A percentile compares a stretch with the other conserved stretches of the same genome.
Evolutionary conservation across 2,888 invertebrate species (phyloP).

Genomic region (Tinea semifulvella): DNA sequence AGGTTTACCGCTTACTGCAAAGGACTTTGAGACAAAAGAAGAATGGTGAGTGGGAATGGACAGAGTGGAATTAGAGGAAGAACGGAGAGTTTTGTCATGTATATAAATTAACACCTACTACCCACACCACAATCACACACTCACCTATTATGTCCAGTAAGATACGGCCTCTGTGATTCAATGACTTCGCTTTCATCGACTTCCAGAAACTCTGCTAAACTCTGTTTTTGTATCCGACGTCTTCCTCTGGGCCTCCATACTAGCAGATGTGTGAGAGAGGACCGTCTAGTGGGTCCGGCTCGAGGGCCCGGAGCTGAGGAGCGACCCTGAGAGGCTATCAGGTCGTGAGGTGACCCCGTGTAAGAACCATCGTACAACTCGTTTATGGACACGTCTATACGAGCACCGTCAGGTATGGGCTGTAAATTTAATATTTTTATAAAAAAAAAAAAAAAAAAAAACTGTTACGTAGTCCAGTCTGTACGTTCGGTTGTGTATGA

Average conservation of each 20-base stretch:
- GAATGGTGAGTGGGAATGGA: too few species aligned
- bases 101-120: too few species aligned
- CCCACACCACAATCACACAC: constrained; percentile 12
- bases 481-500: too few species aligned
- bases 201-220: constrained; percentile 89
- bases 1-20: too few species aligned
- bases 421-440: too few species aligned
- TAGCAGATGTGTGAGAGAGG: constrained; percentile 79
- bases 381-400: constrained; percentile 95
- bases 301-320: constrained; percentile 75
- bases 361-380: constrained; percentile 96
- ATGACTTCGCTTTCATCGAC: constrained; percentile 79
- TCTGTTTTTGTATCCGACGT: constrained; percentile 70
- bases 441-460: too few species aligned
- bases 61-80: too few species aligned
- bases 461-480: too few species aligned
- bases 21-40: too few species aligned
- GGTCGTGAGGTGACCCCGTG: constrained; percentile 90
- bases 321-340: constrained; percentile 80
- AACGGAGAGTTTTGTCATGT: too few species aligned
- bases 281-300: constrained; percentile 82
- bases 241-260: constrained; percentile 73
- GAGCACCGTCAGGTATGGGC: constrained; percentile 81
- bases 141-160: constrained; percentile 88
- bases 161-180: constrained; percentile 87